Base-by-base conservation (phyloP, 2,888 invertebrate species). In the Lasioglossum villosulum region DNA sequence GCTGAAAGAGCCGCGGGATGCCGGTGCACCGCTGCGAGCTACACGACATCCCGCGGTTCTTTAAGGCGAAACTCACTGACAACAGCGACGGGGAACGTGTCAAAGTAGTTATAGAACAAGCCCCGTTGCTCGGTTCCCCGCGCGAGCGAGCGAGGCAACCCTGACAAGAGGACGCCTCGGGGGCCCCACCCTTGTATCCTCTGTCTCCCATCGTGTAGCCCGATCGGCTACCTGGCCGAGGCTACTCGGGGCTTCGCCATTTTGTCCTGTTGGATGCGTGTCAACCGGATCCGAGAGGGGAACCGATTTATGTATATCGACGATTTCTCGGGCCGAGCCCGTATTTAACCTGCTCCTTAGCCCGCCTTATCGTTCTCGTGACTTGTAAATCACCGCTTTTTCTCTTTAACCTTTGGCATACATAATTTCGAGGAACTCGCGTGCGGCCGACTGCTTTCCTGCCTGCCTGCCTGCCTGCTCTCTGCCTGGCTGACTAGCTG, bases 51-150 rank as follows among this genome's bases (percentile, higher is more conserved):
- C 94, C 93, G 94, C 92, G 91, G 95, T 85, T 93, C 89, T 90
- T 92, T 91, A 82, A 90, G 93, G 89, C 92, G 92, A 93, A 92
- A 93, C 92, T 93, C 90, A 91, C 93, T 92, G 92, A 93, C 92
- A 92, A 90, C 91, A 91, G 93, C 94, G 92, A 92, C 93, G 91
- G 93, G 90, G 92, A 92, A 94, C 93, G 94, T 94, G 94, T 95
- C 95, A 95, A 95, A 95, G 94, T 94, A 94, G 93, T 91, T 88
- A 90, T 92, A 90, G 89, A 88, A 91, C 91, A 89, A 90, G 91
- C 91, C 89, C 88, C 86, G 84, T 78, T 80, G 88, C 87, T 83
- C 87, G 86, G 88, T 83, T 83, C 83, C 37, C 87, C 80, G 81
- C 79, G 83, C 76, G 16, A 12, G 52, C 52, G 52, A 52, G 59